Evolutionary conservation across 2,113 vertebrate species (phyloP), one percentile per base, ranked within the genome.

Genomic region (Lethenteron reissneri): DNA sequence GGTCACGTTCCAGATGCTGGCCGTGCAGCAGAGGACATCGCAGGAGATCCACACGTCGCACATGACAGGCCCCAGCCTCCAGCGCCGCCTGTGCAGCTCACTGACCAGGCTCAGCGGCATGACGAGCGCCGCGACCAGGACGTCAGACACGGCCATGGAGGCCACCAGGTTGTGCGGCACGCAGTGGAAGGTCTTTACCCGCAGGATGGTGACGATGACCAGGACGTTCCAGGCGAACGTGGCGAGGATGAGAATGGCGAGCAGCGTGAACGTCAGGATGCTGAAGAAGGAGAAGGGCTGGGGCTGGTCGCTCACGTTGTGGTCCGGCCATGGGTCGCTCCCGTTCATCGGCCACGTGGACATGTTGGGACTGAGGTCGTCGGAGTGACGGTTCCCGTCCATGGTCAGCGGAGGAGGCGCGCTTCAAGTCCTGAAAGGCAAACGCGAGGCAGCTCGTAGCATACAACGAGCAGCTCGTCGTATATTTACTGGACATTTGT

Each of bases 1-100:
- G 2, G 75, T 76, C 74, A 75, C 75, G 56, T 76, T 77, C 78
- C 79, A 74, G 75, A 77, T 76, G 71, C 79, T 77, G 59, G 78
- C 76, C 0, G 77, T 73, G 76, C 79, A 78, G 71, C 77, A 75
- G 64, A 77, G 70, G 11, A 76, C 74, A 71, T 78, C 77, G 71
- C 77, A 76, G 64, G 76, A 76, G 73, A 72, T 70, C 77, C 78
- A 79, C 71, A 74, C 71, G 12, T 74, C 72, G 72, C 77, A 77
- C 41, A 78, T 72, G 57, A 58, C 70, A 25, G 72, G 59, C 41
- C 76, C 77, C 72, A 77, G 71, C 10, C 15, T 68, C 78, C 79
- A 77, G 0, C 74, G 75, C 10, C 75, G 17, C 21, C 75, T 73
- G 0, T 73, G 74, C 25, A 76, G 72, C 74, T 77, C 75, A 17